phyloP scores from a whole-genome alignment of 92 coral and sea anemone species.

The Heliopora coerulea region DNA sequence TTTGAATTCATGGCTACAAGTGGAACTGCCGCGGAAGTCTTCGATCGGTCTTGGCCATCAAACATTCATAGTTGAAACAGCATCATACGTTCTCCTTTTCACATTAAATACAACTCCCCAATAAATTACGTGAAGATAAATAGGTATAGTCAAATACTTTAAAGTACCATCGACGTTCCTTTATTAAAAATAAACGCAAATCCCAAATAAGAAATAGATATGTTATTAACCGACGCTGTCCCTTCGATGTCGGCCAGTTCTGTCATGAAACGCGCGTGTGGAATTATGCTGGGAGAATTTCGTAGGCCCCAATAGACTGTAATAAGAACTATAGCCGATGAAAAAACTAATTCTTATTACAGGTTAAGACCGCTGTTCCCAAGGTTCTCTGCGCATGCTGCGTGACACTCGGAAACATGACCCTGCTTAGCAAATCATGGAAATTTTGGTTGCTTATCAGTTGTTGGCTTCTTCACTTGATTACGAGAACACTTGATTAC shows the following conservation, averaged over 20 bases:
- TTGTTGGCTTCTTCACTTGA: no score
- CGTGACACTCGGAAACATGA: constrained; percentile 28
- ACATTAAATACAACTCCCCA: constrained; percentile 15
- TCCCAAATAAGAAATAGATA: background rate
- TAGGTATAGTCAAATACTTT: constrained; percentile 14
- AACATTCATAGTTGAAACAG: background rate
- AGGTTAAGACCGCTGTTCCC: constrained; percentile 3
- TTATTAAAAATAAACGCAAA: constrained; percentile 16
- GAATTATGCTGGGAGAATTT: constrained; percentile 31
- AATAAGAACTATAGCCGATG: background rate
- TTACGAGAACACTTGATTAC: no score
- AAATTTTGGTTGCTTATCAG: no score
- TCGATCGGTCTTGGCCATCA: constrained; percentile 23
- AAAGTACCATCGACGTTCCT: constrained; percentile 21
- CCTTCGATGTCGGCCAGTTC: constrained; percentile 20
- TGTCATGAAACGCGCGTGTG: constrained; percentile 39
- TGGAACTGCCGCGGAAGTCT: background rate
- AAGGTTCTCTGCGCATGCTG: constrained; percentile 6
- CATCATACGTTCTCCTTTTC: background rate
- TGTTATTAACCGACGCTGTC: constrained; percentile 3
- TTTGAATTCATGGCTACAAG: constrained; percentile 16
- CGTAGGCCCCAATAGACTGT: background rate
- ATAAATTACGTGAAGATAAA: constrained; percentile 22
- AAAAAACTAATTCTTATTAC: constrained; percentile 1
- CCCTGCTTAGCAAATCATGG: constrained; percentile 16